Conservation (phyloP, 2,888 invertebrate species). For the Lycocerus yunnanus region DNA sequence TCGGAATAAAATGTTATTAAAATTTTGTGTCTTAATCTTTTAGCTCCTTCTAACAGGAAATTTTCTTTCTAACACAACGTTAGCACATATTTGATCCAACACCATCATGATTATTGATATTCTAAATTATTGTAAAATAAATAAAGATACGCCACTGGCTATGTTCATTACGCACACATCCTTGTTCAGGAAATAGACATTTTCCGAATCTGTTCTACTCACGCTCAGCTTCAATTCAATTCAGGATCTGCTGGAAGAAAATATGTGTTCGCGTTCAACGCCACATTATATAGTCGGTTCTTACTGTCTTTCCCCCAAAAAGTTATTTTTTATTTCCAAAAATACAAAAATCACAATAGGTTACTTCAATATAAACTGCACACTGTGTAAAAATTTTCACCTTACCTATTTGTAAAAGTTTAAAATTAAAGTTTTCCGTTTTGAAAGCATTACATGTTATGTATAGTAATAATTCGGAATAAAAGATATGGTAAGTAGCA, state of each 20-base stretch:
- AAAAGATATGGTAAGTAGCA: no score
- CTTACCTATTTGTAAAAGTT: no score
- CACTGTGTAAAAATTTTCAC: no score
- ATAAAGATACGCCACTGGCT: constrained; percentile 22
- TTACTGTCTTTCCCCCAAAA: neutral
- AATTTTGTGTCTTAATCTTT: neutral
- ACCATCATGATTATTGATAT: neutral
- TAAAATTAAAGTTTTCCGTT: no score
- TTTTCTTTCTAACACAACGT: no score
- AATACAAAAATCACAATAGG: neutral
- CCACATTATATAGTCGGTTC: constrained; percentile 10
- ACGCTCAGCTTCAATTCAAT: constrained; percentile 47
- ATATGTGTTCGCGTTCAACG: constrained; percentile 43
- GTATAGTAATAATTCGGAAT: no score
- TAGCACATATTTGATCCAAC: neutral
- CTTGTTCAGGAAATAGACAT: constrained; percentile 46
- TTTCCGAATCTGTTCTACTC: constrained; percentile 50
- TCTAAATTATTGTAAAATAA: neutral
- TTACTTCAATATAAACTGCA: no score
- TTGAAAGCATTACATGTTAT: no score
- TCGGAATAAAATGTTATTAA: neutral
- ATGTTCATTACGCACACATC: constrained; percentile 35
- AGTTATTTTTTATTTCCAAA: neutral
- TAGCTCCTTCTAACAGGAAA: no score
- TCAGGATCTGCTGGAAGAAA: constrained; percentile 48